Conservation (phyloP, 2,113 vertebrate genomes). For the Melanostigma gelatinosum region DNA sequence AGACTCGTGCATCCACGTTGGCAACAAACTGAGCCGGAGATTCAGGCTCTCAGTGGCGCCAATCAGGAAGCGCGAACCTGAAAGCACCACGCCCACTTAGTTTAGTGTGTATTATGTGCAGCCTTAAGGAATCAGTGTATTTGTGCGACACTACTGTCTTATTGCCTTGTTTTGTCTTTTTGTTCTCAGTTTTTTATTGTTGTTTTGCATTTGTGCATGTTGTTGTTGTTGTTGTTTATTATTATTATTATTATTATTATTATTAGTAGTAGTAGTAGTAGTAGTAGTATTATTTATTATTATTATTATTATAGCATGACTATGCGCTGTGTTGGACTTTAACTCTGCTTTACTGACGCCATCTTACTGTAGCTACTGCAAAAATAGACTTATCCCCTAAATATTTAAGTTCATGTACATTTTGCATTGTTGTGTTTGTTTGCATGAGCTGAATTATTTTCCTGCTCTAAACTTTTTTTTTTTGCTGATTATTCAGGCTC, state of each 20-base stretch:
- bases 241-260: constrained; percentile 1
- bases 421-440: neutral
- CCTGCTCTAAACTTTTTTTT: neutral
- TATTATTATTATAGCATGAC: neutral
- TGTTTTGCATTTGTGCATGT: neutral
- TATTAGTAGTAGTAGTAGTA: too few species aligned
- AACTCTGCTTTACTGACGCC: neutral
- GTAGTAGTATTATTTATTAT: neutral
- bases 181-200: neutral
- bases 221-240: too few species aligned
- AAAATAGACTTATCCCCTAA: neutral
- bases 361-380: too few species aligned
- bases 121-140: neutral
- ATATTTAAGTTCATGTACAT: neutral
- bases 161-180: neutral
- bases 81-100: constrained; percentile 38
- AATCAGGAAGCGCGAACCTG: constrained; percentile 50
- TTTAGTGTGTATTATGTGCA: neutral
- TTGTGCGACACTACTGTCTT: rapidly evolving
- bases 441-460: neutral
- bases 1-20: constrained; percentile 24
- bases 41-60: constrained; percentile 25
- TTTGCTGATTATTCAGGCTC: neutral
- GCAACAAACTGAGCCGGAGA: constrained; percentile 32
- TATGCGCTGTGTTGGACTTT: too few species aligned